Evolutionary conservation across 2,113 vertebrate genomes (phyloP).

Genomic region (Corythoichthys haematopterus): DNA sequence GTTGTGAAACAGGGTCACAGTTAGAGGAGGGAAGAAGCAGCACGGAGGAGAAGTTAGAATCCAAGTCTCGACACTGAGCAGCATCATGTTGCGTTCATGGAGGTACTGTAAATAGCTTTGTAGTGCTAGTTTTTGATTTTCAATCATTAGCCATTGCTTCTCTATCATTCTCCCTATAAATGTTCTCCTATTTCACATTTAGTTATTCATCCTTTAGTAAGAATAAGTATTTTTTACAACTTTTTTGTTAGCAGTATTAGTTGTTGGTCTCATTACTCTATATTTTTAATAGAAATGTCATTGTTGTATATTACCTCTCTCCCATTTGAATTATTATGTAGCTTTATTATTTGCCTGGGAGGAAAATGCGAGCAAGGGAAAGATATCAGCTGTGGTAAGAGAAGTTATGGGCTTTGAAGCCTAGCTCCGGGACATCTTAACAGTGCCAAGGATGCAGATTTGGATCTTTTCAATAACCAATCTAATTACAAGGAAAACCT

Average conservation of each 20-base stretch:
- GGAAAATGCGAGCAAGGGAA: background rate
- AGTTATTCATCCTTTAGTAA: background rate
- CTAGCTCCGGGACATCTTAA: background rate
- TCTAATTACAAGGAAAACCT: background rate
- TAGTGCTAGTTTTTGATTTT: background rate
- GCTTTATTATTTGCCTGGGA: background rate
- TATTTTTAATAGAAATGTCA: background rate
- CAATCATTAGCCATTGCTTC: background rate
- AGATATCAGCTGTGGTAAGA: background rate
- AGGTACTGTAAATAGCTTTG: constrained; percentile 38
- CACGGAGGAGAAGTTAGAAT: constrained; percentile 23
- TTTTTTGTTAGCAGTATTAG: background rate
- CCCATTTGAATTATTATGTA: no score
- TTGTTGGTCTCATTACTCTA: background rate
- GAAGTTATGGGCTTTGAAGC: background rate
- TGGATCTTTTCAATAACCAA: background rate
- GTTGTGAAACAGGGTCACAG: constrained; percentile 35
- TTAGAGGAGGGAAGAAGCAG: constrained; percentile 11
- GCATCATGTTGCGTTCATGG: constrained; percentile 40
- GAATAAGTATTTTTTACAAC: background rate
- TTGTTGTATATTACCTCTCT: background rate
- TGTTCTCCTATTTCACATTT: background rate
- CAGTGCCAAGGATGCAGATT: background rate
- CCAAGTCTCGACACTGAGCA: constrained; percentile 29
- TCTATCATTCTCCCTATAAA: background rate